Evolutionary conservation across 2,113 vertebrate genomes (phyloP).

Genomic region (Pogona vitticeps): DNA sequence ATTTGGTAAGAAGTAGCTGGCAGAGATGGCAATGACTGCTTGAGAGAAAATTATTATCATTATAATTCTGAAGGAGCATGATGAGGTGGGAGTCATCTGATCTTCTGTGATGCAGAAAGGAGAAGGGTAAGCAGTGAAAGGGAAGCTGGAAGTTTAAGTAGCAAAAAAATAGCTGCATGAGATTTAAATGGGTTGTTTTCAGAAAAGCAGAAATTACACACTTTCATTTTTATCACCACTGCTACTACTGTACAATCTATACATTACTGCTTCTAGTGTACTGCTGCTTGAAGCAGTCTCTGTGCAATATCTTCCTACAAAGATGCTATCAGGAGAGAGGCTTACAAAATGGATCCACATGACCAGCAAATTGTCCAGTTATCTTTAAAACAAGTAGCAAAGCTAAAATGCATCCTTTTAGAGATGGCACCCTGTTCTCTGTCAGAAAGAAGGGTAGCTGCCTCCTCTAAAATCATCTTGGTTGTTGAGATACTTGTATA

Average conservation of each 20-base stretch:
- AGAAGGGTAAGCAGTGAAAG: not conserved
- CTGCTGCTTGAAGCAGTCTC: not conserved
- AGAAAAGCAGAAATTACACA: not conserved
- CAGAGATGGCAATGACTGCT: not conserved
- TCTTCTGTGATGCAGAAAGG: not conserved
- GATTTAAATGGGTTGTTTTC: not conserved
- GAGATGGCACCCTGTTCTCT: too few species aligned
- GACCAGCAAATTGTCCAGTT: too few species aligned
- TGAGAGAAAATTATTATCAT: not conserved
- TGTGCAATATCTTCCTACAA: not conserved
- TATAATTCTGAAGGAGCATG: not conserved
- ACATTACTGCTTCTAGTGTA: not conserved
- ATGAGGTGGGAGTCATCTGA: not conserved
- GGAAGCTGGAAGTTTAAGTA: not conserved
- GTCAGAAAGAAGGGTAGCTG: too few species aligned
- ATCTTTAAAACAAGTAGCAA: too few species aligned
- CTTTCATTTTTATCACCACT: not conserved
- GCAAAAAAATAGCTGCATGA: not conserved
- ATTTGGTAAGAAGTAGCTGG: constrained; percentile 19
- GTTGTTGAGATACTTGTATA: too few species aligned
- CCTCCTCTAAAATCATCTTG: too few species aligned
- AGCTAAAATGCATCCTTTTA: too few species aligned
- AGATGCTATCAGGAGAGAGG: not conserved
- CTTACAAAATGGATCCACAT: too few species aligned
- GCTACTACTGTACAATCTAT: too few species aligned